A percentile compares a stretch with the other conserved stretches of the same genome.
Evolutionary conservation across 2,888 invertebrate genomes (phyloP).

Genomic region (Ophioninae sp.): DNA sequence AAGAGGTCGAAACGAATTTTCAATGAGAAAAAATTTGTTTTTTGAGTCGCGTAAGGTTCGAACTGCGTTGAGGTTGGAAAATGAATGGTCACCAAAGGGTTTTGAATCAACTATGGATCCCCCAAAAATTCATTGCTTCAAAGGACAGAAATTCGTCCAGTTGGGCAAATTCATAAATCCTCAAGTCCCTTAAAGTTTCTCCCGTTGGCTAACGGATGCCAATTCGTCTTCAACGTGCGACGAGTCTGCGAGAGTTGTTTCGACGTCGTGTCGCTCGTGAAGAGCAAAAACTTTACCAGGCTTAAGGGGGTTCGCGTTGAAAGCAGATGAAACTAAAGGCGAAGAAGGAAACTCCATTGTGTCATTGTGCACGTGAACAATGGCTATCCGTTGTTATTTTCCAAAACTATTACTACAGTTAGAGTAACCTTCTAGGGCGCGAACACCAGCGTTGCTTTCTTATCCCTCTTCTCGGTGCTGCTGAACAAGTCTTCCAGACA

Average conservation of each 20-base stretch:
- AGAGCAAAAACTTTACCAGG: neutral
- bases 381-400: constrained; percentile 49
- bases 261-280: neutral
- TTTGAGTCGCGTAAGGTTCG: no score
- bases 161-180: no score
- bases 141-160: no score
- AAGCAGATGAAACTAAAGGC: constrained; percentile 12
- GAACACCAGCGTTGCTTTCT: neutral
- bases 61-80: no score
- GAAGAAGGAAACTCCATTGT: constrained; percentile 30
- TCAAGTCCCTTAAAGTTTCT: no score
- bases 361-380: constrained; percentile 47
- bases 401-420: constrained; percentile 14
- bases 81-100: no score
- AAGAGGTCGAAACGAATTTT: no score
- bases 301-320: neutral
- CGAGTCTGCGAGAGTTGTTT: constrained; percentile 8
- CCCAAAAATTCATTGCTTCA: neutral
- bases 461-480: neutral
- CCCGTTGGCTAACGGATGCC: no score
- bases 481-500: neutral
- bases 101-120: no score
- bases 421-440: neutral
- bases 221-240: no score
- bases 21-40: no score